Conservation (phyloP, 2,888 invertebrate species). For the Yponomeuta sedellus region DNA sequence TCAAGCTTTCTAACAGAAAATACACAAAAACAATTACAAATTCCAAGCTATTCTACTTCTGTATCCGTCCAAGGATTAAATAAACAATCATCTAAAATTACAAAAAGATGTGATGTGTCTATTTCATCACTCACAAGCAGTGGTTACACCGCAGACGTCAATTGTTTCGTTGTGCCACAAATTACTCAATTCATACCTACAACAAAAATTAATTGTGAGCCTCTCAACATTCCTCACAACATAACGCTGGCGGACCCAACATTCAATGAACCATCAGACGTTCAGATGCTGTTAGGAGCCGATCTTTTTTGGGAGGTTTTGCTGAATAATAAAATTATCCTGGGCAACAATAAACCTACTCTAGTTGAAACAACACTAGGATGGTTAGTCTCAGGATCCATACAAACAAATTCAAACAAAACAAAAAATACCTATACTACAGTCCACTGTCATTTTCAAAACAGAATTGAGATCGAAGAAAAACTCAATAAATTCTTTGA, state of each 20-base stretch:
- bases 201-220: constrained; percentile 3
- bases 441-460: constrained; percentile 10
- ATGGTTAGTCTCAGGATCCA: constrained; percentile 20
- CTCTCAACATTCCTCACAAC: constrained; percentile 16
- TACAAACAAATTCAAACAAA: constrained; percentile 6
- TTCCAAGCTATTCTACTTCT: constrained; percentile 9
- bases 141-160: constrained; percentile 14
- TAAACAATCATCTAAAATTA: constrained; percentile 3
- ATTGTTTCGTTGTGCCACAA: constrained; percentile 19
- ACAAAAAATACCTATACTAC: constrained; percentile 2
- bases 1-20: constrained; percentile 15
- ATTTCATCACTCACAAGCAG: constrained; percentile 14
- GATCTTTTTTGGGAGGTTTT: constrained; percentile 18
- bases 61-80: constrained; percentile 12
- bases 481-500: constrained; percentile 13
- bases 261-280: constrained; percentile 13
- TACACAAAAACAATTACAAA: constrained; percentile 11
- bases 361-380: constrained; percentile 20
- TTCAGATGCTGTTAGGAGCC: constrained; percentile 21
- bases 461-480: constrained; percentile 9
- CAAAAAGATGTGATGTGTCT: constrained; percentile 11
- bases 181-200: constrained; percentile 19
- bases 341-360: constrained; percentile 12
- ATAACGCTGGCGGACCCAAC: constrained; percentile 22
- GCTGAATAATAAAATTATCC: constrained; percentile 14